Evolutionary conservation across 2,888 invertebrate genomes (phyloP), one percentile per base, ranked within the genome.

Genomic region (Heliconius aoede): DNA sequence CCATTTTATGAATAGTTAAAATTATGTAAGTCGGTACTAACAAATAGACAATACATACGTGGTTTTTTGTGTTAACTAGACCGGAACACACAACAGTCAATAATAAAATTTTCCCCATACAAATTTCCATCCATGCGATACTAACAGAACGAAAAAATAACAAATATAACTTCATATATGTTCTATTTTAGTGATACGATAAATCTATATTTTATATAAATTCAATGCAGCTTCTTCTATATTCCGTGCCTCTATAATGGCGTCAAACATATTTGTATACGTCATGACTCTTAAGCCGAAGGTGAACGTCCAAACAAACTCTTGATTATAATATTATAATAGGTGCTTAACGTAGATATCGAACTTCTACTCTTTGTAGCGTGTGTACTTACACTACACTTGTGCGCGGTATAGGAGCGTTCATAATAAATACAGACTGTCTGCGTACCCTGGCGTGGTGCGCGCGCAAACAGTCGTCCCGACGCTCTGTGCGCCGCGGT

Each of bases 391-490:
- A 40, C n/a, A n/a, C n/a, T n/a, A n/a, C n/a, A n/a, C n/a, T n/a
- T n/a, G n/a, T n/a, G n/a, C 58, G 40, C 72, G 61, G 62, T 51
- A 46, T 32, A 51, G 62, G 51, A 75, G 68, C 76, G 32, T 76
- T 76, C 68, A 69, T 73, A 76, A 79, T 80, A 77, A 80, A 77
- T 32, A 75, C 78, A 78, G 79, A 75, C 76, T 73, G 80, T 80
- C 76, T 76, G 68, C 64, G 69, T 74, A 78, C 74, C 69, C 77
- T 80, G 71, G 77, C 75, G 73, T 28, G 82, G 11, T 89, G 91
- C 91, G 91, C 91, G 91, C 91, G 91, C 91, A 90, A 18, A 62
- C 60, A 74, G 64, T 26, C 73, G 80, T 78, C 84, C 84, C 85
- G 84, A 82, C 85, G 79, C 82, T 80, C 81, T 81, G 79, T 81